These are phyloP conservation scores for Coendou prehensilis DNA, from an alignment of 2,797 vertebrate genomes.

Conservation along the genomic window DNA sequence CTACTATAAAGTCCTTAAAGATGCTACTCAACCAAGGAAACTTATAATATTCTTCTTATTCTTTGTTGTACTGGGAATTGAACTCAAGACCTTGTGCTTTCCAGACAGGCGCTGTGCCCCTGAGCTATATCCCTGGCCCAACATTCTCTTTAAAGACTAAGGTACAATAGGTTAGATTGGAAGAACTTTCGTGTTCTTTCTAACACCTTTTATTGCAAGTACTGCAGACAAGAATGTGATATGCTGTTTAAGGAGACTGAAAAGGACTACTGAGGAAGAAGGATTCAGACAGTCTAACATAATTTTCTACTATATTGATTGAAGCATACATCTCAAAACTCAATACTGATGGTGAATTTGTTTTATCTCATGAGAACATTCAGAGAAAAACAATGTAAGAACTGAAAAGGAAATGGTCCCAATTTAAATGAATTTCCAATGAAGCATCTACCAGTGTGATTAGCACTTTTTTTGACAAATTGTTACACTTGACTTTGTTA, in stretches of 20 bases:
- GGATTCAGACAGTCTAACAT: constrained; percentile 49
- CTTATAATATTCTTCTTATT: background rate
- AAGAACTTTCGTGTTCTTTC: background rate
- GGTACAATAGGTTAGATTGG: background rate
- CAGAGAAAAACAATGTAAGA: constrained; percentile 7
- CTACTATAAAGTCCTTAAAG: background rate
- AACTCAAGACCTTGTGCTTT: no score
- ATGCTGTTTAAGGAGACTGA: constrained; percentile 27
- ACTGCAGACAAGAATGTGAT: constrained; percentile 46
- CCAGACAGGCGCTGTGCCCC: no score
- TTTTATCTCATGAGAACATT: constrained; percentile 51
- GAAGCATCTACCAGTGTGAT: constrained; percentile 35
- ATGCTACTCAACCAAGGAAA: background rate
- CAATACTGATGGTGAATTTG: constrained; percentile 33
- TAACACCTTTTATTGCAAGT: constrained; percentile 29
- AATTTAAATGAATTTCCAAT: constrained; percentile 34
- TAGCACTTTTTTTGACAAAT: constrained; percentile 63
- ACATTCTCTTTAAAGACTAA: background rate
- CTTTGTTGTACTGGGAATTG: no score
- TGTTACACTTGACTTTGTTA: constrained; percentile 53
- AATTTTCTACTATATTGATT: constrained; percentile 58
- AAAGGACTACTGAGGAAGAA: constrained; percentile 9
- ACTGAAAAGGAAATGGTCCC: constrained; percentile 29
- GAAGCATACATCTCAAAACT: constrained; percentile 51
- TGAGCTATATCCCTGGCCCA: no score